Base-by-base conservation (phyloP, 1,140 invertebrate genomes). In the Coboldia fuscipes region DNA sequence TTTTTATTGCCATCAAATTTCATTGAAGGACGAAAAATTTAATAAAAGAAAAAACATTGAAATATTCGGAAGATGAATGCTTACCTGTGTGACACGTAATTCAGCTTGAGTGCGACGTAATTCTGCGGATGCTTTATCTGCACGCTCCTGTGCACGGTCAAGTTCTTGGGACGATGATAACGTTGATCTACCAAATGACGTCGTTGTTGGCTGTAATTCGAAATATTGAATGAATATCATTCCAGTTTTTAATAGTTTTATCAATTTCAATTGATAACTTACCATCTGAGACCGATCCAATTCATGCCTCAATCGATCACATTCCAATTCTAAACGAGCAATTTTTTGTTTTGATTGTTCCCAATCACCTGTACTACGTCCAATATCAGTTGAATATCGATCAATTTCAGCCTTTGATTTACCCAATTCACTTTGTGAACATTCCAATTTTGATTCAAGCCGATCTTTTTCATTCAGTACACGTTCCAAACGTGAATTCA, bases 321-420 rank as follows among this genome's bases (percentile, higher is more conserved):
- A 89, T 55, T 93, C 88, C 38, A 92, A 56, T 54, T 90, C 83
- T 18, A 88, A 57, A 35, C 84, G 68, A 4, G 81, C 72, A 24
- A 85, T 54, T n/a, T 78, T 64, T 46, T 88, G 81, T 51, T 84
- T 80, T 20, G 83, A 79, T 28, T 77, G 73, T 54, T 89, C 84
- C 77, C 81, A 88, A 54, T 90, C 84, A 24, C 75, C 75, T 12
- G 78, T 78, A 44, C 77, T 81, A 39, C 83, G 70, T 18, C 82
- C 82, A 21, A 84, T 80, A 57, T 92, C 85, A 38, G 74, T 76
- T 17, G 83, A 76, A 13, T 82, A 75, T 56, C 90, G 90, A 45
- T 92, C 86, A 29, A 90, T 58, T 49, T 92, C 85, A 8, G 84
- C 85, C 58, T 89, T 88, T 30, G 80, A 86, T 58, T 92, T 90